phyloP scores from a whole-genome alignment of 2,797 vertebrate species.

The Channallabes apus region DNA sequence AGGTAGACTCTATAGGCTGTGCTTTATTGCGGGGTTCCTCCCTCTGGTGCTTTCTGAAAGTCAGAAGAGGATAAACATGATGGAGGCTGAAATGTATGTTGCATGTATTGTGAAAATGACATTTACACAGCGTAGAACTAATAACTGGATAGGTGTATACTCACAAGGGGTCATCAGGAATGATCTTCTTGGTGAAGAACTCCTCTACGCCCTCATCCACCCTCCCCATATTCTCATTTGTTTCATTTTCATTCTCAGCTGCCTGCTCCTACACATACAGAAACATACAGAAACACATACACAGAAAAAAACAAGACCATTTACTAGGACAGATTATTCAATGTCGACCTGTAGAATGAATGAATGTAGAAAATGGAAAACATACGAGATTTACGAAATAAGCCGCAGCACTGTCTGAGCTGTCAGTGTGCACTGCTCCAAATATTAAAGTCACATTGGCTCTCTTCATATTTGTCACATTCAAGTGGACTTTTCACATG shows the following conservation, averaged over 20 bases:
- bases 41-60: slow-evolving; percentile 78
- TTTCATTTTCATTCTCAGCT: slow-evolving; percentile 80
- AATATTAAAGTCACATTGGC: slow-evolving; percentile 9
- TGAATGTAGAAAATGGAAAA: slow-evolving; percentile 27
- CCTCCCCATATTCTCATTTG: slow-evolving; percentile 81
- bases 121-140: background rate
- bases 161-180: slow-evolving; percentile 85
- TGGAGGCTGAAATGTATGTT: slow-evolving; percentile 34
- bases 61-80: slow-evolving; percentile 68
- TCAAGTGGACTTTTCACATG: slow-evolving; percentile 1
- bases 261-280: slow-evolving; percentile 74
- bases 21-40: slow-evolving; percentile 76
- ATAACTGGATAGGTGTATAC: slow-evolving; percentile 60
- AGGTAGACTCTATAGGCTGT: slow-evolving; percentile 70
- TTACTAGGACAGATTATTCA: slow-evolving; percentile 10
- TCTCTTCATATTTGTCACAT: background rate
- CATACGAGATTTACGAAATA: background rate
- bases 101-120: background rate
- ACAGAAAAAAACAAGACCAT: slow-evolving; percentile 43
- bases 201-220: slow-evolving; percentile 95
- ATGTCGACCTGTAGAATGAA: background rate
- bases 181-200: slow-evolving; percentile 93
- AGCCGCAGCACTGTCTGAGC: background rate
- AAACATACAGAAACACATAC: slow-evolving; percentile 40
- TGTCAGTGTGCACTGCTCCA: background rate